phyloP scores from a whole-genome alignment of 1,140 invertebrate species.

The Sinella curviseta region DNA sequence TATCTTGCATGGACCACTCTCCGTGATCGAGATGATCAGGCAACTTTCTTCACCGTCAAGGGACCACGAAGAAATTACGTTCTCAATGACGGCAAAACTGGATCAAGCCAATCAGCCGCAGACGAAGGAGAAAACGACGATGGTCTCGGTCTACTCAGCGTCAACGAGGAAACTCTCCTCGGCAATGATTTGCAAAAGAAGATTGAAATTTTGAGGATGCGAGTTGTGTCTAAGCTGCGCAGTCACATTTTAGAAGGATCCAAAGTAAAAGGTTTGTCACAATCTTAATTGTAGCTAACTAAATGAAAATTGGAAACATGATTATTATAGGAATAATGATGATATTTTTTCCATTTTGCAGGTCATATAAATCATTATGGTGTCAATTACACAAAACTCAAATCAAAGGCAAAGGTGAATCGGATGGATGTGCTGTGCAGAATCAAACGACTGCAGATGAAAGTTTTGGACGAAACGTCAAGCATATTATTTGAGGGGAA shows the following conservation, averaged over 20 bases:
- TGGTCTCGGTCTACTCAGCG: conserved; percentile 33
- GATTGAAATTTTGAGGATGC: conserved; percentile 45
- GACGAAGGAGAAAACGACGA: conserved; percentile 20
- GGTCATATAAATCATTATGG: conserved; percentile 48
- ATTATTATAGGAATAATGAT: background rate
- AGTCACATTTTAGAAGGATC: conserved; percentile 42
- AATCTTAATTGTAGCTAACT: too few species aligned
- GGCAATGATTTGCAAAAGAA: conserved; percentile 30
- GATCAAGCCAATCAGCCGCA: background rate
- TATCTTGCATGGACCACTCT: conserved; percentile 45
- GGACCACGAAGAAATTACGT: conserved; percentile 19
- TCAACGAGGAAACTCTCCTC: conserved; percentile 38
- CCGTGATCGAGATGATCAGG: conserved; percentile 25
- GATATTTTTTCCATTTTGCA: conserved; percentile 16
- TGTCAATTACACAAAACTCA: conserved; percentile 44
- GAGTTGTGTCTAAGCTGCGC: conserved; percentile 43
- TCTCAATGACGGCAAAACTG: background rate
- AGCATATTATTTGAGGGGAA: conserved; percentile 37
- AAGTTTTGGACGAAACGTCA: conserved; percentile 35
- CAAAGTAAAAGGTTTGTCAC: conserved; percentile 42
- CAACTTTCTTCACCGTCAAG: conserved; percentile 19
- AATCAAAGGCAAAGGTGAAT: conserved; percentile 37
- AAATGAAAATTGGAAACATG: too few species aligned
- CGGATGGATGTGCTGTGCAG: conserved; percentile 39
- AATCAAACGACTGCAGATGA: conserved; percentile 38